Evolutionary conservation across 2,797 vertebrate species (phyloP).

Genomic region (Gobionotothen gibberifrons): DNA sequence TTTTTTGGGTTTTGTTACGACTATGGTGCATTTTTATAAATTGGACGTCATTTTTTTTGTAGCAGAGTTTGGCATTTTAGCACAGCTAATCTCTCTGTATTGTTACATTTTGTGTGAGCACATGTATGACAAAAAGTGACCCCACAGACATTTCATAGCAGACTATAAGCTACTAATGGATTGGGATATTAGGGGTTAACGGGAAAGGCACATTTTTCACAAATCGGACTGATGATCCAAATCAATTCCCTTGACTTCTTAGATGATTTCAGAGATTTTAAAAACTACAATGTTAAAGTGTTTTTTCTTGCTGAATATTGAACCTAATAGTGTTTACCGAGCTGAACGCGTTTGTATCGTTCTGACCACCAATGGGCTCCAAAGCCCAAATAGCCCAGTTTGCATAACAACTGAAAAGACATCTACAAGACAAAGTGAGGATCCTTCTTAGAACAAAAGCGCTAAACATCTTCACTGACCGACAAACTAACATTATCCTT

Average conservation of each 20-base stretch:
- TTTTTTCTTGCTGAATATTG: background rate
- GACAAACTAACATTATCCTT: slow-evolving; percentile 52
- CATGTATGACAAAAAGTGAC: background rate
- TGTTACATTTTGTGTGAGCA: background rate
- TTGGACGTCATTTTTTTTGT: background rate
- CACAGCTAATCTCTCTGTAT: background rate
- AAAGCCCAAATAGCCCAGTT: background rate
- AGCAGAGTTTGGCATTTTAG: accelerated
- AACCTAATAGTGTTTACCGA: background rate
- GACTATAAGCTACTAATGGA: too few species aligned
- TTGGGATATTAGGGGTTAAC: background rate
- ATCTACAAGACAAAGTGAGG: slow-evolving; percentile 63
- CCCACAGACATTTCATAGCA: background rate
- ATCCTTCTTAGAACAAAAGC: slow-evolving; percentile 54
- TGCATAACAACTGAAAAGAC: background rate
- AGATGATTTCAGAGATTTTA: background rate
- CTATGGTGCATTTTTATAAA: background rate
- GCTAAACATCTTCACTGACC: slow-evolving; percentile 45
- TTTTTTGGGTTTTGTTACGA: background rate
- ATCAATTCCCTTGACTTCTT: background rate
- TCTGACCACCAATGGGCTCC: slow-evolving; percentile 4
- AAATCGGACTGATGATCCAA: background rate
- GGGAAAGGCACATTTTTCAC: background rate
- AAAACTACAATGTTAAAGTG: accelerated
- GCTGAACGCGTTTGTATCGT: background rate